Evolutionary conservation across 2,888 invertebrate genomes (phyloP), one percentile per base, ranked within the genome.

Genomic region (Allygus modestus): DNA sequence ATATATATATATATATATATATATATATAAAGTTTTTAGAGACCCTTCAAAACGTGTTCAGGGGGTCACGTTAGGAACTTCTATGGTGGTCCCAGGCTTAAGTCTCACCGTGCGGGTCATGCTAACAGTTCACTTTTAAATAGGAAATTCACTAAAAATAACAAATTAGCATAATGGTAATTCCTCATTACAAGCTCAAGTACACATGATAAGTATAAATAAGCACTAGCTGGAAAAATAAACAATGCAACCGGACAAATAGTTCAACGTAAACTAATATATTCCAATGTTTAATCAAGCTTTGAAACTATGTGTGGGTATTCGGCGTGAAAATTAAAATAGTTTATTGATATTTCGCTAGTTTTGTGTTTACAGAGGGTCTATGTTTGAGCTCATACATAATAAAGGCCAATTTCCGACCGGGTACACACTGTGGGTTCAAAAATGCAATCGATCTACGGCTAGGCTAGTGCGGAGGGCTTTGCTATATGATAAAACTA

Each of bases 331-430:
- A 65, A 65, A 65, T 65, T 28, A 31, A 65, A 79, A 79, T 79
- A 79, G 79, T 79, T 31, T 79, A 79, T 79, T 79, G 79, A 79
- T 79, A 79, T 37, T 51, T n/a, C 58, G 15, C 12, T 79, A 79
- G 79, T 54, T 77, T 51, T 37, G 37, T 58, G 79, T 79, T 31
- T 58, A 23, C 37, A 79, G 51, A 58, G 79, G 79, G 51, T 28
- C 77, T 77, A 77, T 77, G 77, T 77, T 77, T 77, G 51, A 77
- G 77, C 41, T 43, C 17, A 79, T 79, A 79, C 46, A 79, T 79
- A 79, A 79, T 79, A 79, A 79, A 79, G 33, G 79, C 33, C 23
- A 54, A 73, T 79, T 79, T 79, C 79, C 79, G 79, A 31, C 20
- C 79, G 26, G 51, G 11, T 28, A 23, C 77, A 28, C 79, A 58